These are phyloP conservation scores for Drosophila rhopaloa DNA, from an alignment of 1,140 invertebrate species.

Conservation along the genomic window DNA sequence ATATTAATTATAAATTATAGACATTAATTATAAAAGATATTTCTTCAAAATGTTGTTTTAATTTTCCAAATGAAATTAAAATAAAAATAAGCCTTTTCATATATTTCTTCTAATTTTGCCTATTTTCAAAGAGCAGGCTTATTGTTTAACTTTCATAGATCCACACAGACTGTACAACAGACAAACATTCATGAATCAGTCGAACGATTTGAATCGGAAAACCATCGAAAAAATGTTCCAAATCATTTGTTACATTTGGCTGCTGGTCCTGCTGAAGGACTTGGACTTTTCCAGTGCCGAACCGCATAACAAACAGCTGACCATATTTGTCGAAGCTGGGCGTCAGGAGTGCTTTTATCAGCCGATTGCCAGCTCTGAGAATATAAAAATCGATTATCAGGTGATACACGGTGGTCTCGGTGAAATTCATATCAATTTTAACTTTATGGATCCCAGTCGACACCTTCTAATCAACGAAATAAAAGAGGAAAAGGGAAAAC, in stretches of 20 bases:
- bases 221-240: conserved; percentile 48
- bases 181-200: conserved; percentile 6
- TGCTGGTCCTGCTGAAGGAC: conserved; percentile 5
- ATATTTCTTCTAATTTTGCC: neutral
- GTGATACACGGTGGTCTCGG: conserved; percentile 90
- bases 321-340: conserved; percentile 88
- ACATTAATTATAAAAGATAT: too few species aligned
- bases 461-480: conserved; percentile 87
- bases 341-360: conserved; percentile 90
- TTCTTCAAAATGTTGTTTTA: too few species aligned
- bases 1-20: too few species aligned
- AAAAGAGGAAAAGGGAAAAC: conserved; percentile 87
- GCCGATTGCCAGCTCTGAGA: conserved; percentile 86
- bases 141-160: neutral
- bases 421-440: conserved; percentile 91
- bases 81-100: too few species aligned
- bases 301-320: conserved; percentile 87
- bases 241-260: conserved; percentile 22
- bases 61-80: too few species aligned
- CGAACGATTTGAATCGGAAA: conserved; percentile 16
- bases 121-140: neutral
- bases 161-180: neutral
- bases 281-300: conserved; percentile 16
- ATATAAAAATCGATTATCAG: conserved; percentile 90
- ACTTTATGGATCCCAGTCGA: conserved; percentile 87